phyloP scores from a whole-genome alignment of 1,140 invertebrate genomes.

The Eupristina koningsbergeri region DNA sequence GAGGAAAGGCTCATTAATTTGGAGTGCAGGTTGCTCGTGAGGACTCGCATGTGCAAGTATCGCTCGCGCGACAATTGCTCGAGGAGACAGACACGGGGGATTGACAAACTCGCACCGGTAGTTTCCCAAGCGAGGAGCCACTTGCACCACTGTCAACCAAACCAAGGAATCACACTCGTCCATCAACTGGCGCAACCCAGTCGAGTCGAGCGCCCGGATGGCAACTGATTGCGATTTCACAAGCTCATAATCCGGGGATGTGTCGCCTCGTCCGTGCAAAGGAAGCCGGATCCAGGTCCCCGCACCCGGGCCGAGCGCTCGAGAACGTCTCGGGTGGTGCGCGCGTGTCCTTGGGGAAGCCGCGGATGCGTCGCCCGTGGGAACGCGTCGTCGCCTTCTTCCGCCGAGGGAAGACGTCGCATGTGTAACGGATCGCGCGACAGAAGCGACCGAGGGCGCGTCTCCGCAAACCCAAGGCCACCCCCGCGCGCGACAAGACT shows the following conservation, averaged over 20 bases:
- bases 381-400: too few relatives aligned
- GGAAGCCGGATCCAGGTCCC: background rate
- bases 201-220: background rate
- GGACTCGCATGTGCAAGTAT: background rate
- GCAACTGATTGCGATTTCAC: background rate
- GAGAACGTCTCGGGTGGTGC: background rate
- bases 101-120: background rate
- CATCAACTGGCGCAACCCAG: background rate
- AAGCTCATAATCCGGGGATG: background rate
- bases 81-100: too few relatives aligned
- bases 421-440: background rate
- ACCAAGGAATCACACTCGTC: too few relatives aligned
- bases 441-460: too few relatives aligned
- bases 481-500: background rate
- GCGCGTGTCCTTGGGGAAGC: background rate
- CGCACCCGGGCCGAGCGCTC: too few relatives aligned
- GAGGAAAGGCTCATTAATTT: background rate
- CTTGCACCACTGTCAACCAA: background rate
- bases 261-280: background rate
- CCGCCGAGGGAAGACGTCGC: background rate
- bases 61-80: too few relatives aligned
- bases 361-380: background rate
- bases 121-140: constrained; percentile 27
- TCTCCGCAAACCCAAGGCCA: too few relatives aligned
- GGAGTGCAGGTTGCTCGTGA: background rate